These are phyloP conservation scores for Mormyrops boulengeri DNA, from an alignment of 2,797 vertebrate species.

Conservation along the genomic window DNA sequence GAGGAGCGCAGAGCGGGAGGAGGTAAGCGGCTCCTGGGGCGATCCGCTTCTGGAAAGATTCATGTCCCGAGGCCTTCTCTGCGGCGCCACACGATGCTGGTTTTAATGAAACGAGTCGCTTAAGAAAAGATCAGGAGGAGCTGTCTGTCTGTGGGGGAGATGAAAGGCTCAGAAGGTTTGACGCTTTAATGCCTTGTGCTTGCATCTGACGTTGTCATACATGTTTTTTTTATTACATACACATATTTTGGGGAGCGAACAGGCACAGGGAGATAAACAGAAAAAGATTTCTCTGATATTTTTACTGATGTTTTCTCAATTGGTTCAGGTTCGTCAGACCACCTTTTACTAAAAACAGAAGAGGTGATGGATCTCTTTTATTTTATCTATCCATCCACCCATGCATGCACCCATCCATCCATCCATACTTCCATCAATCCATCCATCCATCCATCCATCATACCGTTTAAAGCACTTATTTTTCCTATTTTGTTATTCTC, in stretches of 20 bases:
- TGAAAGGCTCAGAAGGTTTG: background rate
- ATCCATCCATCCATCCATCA: background rate
- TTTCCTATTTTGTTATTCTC: background rate
- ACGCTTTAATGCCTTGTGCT: background rate
- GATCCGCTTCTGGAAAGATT: background rate
- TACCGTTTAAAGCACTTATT: background rate
- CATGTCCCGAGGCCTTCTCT: background rate
- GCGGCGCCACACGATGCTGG: background rate
- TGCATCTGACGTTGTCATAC: background rate
- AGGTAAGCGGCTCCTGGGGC: background rate
- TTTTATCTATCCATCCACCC: background rate
- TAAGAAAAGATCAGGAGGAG: background rate
- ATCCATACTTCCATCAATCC: background rate
- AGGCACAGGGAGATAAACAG: background rate
- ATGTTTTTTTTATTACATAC: background rate
- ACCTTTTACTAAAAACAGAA: background rate
- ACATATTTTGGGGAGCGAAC: background rate
- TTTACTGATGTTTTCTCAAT: background rate
- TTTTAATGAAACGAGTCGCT: background rate
- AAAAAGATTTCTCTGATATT: background rate
- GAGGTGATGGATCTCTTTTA: background rate
- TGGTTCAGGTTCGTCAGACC: background rate
- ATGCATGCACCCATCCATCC: background rate
- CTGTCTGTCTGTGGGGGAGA: background rate
- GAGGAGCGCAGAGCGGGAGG: background rate